Percentiles rank a stretch among this genome's conserved stretches.
Conservation (phyloP, 2,113 vertebrate genomes). For the Neolamprologus variostigma region DNA sequence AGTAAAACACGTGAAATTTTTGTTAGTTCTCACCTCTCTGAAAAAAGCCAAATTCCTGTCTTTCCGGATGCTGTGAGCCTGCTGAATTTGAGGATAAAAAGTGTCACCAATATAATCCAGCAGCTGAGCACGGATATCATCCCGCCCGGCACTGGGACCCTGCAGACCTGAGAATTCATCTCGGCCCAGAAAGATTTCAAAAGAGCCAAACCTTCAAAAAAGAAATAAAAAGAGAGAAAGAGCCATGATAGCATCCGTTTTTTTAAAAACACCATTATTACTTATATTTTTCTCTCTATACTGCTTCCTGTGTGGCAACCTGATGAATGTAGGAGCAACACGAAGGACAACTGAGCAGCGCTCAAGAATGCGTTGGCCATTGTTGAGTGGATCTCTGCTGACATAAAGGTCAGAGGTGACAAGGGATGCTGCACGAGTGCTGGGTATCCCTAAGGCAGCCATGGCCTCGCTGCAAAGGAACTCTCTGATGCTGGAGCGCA, state of each 20-base stretch:
- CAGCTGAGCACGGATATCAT: slow-evolving; percentile 82
- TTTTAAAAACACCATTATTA: neutral
- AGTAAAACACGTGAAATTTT: neutral
- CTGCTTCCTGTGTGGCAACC: neutral
- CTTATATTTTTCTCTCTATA: neutral
- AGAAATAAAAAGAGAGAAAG: fast-evolving
- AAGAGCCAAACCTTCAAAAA: slow-evolving; percentile 83
- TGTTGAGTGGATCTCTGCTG: slow-evolving; percentile 75
- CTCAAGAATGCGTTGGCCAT: slow-evolving; percentile 75
- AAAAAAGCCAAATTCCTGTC: slow-evolving; percentile 83
- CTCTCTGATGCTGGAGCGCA: slow-evolving; percentile 84
- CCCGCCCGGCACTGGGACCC: slow-evolving; percentile 78
- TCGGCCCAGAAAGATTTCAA: slow-evolving; percentile 84
- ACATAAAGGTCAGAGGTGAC: slow-evolving; percentile 78
- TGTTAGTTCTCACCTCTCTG: slow-evolving; percentile 73
- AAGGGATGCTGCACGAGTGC: slow-evolving; percentile 78
- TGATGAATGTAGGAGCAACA: slow-evolving; percentile 20
- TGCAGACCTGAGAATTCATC: slow-evolving; percentile 81
- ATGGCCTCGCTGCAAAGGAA: slow-evolving; percentile 90
- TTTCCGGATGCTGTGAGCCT: slow-evolving; percentile 53
- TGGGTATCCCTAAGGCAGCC: slow-evolving; percentile 82
- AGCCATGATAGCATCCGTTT: neutral
- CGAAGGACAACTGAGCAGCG: slow-evolving; percentile 78
- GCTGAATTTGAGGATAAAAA: slow-evolving; percentile 84
- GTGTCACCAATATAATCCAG: slow-evolving; percentile 83